Conservation (phyloP, 2,888 invertebrate genomes). For the Ophioninae sp. region DNA sequence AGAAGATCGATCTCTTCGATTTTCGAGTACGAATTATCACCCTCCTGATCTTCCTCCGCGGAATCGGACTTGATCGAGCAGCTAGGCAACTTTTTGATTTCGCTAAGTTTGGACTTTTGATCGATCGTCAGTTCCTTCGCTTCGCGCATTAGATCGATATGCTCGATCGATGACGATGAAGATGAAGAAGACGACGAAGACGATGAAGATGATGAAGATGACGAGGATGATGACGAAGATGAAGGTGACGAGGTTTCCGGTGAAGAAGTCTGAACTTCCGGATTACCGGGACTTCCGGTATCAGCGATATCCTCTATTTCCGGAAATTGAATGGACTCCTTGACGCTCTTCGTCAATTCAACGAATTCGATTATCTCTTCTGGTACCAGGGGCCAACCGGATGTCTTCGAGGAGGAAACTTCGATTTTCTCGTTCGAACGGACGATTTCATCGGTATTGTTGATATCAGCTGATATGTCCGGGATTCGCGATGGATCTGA, state of each 20-base stretch:
- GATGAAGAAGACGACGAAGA: neutral
- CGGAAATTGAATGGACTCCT: slow-evolving; percentile 77
- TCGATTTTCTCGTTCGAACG: slow-evolving; percentile 44
- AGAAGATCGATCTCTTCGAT: slow-evolving; percentile 79
- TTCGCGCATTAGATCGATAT: slow-evolving; percentile 77
- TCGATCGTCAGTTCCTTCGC: slow-evolving; percentile 71
- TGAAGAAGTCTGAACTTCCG: slow-evolving; percentile 67
- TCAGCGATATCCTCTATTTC: slow-evolving; percentile 74
- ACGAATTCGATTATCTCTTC: slow-evolving; percentile 76
- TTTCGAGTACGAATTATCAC: slow-evolving; percentile 70
- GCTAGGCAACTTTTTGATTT: neutral
- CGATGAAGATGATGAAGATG: too few relatives aligned
- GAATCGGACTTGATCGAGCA: neutral
- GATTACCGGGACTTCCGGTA: slow-evolving; percentile 74
- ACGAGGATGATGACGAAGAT: too few relatives aligned
- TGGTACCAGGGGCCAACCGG: neutral
- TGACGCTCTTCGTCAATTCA: slow-evolving; percentile 76
- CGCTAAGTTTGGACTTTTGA: slow-evolving; percentile 1
- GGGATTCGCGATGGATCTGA: neutral
- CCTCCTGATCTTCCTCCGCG: slow-evolving; percentile 64
- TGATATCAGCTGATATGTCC: slow-evolving; percentile 17
- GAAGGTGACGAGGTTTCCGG: neutral
- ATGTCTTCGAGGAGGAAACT: slow-evolving; percentile 30
- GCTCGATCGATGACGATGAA: slow-evolving; percentile 68
- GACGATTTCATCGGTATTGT: slow-evolving; percentile 61